A percentile compares a stretch with the other conserved stretches of the same genome.
Evolutionary conservation across 2,113 vertebrate genomes (phyloP).

Genomic region (Oreotrochilus melanogaster): DNA sequence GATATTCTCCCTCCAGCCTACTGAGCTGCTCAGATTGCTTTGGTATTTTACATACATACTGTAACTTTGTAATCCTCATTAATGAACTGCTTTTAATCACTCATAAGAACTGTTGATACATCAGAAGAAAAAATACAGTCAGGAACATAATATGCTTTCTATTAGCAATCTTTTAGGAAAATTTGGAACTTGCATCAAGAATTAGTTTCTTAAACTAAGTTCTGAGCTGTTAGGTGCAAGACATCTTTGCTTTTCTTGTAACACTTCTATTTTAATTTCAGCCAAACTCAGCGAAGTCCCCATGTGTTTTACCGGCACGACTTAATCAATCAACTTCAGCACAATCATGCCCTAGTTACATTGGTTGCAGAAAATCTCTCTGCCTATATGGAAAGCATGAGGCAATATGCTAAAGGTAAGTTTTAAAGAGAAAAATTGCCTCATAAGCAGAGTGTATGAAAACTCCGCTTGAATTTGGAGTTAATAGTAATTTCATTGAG

Average conservation of each 20-base stretch:
- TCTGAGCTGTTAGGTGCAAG: background rate
- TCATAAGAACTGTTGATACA: background rate
- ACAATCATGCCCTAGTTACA: slow-evolving; percentile 98
- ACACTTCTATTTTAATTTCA: slow-evolving; percentile 76
- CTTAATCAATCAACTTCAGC: slow-evolving; percentile 99
- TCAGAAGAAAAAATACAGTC: background rate
- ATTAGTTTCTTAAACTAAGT: background rate
- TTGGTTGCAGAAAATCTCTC: slow-evolving; percentile 98
- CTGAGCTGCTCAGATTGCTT: background rate
- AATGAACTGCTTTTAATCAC: background rate
- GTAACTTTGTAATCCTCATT: background rate
- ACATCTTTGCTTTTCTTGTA: slow-evolving; percentile 3
- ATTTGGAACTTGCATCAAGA: background rate
- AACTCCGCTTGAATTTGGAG: background rate
- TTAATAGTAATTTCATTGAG: background rate
- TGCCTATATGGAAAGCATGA: slow-evolving; percentile 99
- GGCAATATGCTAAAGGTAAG: slow-evolving; percentile 95
- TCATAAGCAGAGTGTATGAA: background rate
- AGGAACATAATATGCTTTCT: background rate
- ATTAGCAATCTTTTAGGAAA: background rate
- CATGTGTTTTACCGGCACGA: slow-evolving; percentile 99
- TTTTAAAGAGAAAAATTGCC: background rate
- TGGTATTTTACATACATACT: background rate
- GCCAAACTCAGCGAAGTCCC: slow-evolving; percentile 97
- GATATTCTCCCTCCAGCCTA: background rate